Base-by-base conservation (phyloP, 2,888 invertebrate genomes). In the Drosophila infuscata region DNA sequence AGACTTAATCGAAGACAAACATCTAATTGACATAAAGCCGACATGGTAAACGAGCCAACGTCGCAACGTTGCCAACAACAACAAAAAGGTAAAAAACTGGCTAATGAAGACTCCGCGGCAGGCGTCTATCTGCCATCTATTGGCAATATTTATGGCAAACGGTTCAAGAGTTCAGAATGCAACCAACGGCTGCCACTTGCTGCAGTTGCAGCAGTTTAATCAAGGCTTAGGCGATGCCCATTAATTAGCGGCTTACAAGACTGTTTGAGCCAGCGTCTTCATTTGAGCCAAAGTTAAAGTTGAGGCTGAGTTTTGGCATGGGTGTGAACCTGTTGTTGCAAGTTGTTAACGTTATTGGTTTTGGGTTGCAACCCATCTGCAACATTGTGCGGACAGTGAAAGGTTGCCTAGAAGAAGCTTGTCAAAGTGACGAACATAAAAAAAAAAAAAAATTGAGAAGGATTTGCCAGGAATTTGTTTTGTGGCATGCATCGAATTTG, bases 21-120 rank as follows among this genome's bases (percentile, higher is more conserved):
- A 84, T 84, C 82, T 84, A 85, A 85, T 89, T 85, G 85, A 85
- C 85, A 89, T 87, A 82, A 79, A 85, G 89, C 85, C 89, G 89
- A 85, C 85, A 84, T 82, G 79, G 58, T 82, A 82, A 89, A 83
- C 88, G 88, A 87, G 54, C 51, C 61, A 17, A 48, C 33, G 29
- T 60, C 17, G 49, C 48, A 57, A 20, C 51, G 25, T 53, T 61
- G 33, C 32, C 32, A 69, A n/a, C 79, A 69, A 78, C 7, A 36
- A 81, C 70, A 85, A 73, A 4, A 9, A 12, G 1, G 5, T n/a
- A n/a, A 3, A n/a, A 20, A 20, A 17, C 3, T 35, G 36, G 36
- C n/a, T 67, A 70, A 75, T 58, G 68, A 46, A 35, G 32, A 36
- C 56, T 49, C 51, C 62, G 41, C 35, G 33, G 70, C 61, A 59